Conservation (phyloP, 2,888 invertebrate species). For the Rhorus exstirpatorius region DNA sequence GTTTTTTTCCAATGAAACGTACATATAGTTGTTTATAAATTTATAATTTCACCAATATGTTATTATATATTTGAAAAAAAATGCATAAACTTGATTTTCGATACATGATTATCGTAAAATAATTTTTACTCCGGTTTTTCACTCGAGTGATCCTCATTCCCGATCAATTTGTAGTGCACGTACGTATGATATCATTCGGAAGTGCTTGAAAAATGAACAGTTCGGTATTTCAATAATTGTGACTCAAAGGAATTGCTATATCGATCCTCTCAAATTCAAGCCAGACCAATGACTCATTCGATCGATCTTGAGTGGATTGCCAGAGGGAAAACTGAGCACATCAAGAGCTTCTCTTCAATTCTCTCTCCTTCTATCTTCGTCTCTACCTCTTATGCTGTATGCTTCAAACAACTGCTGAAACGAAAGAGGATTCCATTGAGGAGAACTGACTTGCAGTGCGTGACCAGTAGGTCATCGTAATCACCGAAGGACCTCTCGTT, state of each 20-base stretch:
- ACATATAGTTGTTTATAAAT: too few species aligned
- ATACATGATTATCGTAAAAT: too few species aligned
- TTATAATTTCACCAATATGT: too few species aligned
- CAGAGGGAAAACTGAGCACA: conserved; percentile 21
- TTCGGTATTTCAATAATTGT: conserved; percentile 30
- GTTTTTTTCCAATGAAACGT: too few species aligned
- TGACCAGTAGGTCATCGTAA: conserved; percentile 44
- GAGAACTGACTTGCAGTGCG: conserved; percentile 6
- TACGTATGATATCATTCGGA: too few species aligned
- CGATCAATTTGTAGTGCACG: too few species aligned
- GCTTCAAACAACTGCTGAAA: conserved; percentile 22
- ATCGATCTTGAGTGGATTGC: conserved; percentile 43
- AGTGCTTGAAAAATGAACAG: too few species aligned
- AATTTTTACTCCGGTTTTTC: too few species aligned
- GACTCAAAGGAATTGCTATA: conserved; percentile 2
- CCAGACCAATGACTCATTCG: conserved; percentile 36
- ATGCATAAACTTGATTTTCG: too few species aligned
- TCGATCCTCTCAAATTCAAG: conserved; percentile 11
- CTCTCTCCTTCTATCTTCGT: background rate
- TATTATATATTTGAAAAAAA: too few species aligned
- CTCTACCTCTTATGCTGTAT: background rate
- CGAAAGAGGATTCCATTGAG: conserved; percentile 31
- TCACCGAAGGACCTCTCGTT: conserved; percentile 57
- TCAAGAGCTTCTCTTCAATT: conserved; percentile 5
- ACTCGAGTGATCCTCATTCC: too few species aligned